Percentiles rank a stretch among this genome's conserved stretches.
phyloP scores from a whole-genome alignment of 2,888 invertebrate genomes.

The Leuctra nigra region DNA sequence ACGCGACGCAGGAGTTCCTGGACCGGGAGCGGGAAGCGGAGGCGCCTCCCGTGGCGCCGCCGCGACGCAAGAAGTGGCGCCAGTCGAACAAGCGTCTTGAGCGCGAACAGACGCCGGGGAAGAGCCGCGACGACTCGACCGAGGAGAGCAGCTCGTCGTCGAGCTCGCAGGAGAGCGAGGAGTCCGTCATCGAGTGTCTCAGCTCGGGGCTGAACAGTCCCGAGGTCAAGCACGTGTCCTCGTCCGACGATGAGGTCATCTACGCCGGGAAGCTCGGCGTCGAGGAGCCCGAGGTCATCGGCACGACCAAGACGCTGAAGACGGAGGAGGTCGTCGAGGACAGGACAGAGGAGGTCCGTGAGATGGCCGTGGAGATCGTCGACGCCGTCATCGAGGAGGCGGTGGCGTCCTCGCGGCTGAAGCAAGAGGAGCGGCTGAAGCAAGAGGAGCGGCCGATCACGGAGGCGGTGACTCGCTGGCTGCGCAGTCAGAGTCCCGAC shows the following conservation, averaged over 20 bases:
- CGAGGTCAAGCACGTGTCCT: constrained; percentile 8
- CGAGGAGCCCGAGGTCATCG: neutral
- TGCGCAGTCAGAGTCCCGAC: constrained; percentile 37
- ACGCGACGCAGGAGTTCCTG: neutral
- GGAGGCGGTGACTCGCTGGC: constrained; percentile 54
- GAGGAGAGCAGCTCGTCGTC: constrained; percentile 13
- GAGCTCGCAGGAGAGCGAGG: constrained; percentile 21
- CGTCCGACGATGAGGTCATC: constrained; percentile 20
- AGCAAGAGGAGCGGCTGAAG: neutral
- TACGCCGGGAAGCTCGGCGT: constrained; percentile 5
- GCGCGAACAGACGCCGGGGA: too few species aligned
- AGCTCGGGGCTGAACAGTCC: constrained; percentile 22
- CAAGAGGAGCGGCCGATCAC: constrained; percentile 39
- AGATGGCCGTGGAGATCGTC: constrained; percentile 19
- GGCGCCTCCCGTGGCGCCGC: constrained; percentile 23
- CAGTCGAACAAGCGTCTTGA: neutral
- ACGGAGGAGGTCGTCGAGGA: neutral
- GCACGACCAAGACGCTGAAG: neutral
- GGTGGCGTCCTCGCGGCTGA: neutral
- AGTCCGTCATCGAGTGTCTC: constrained; percentile 23
- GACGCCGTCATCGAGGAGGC: constrained; percentile 20
- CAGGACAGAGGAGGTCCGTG: neutral
- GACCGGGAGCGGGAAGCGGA: constrained; percentile 21
- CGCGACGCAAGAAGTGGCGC: constrained; percentile 21
- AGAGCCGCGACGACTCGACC: neutral